Conservation (phyloP, 2,888 invertebrate genomes). For the Ophioninae sp. region DNA sequence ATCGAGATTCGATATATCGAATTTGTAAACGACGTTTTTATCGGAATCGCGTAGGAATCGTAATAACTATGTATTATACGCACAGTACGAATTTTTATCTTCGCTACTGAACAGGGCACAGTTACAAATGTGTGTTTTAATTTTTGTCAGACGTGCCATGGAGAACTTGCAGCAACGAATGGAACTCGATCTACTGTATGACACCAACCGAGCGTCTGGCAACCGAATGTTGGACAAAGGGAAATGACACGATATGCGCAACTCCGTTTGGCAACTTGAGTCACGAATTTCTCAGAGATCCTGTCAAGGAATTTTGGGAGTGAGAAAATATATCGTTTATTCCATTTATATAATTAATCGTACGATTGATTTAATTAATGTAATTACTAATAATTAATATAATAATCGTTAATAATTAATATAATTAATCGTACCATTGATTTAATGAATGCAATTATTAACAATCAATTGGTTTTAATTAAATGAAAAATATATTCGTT, state of each 20-base stretch:
- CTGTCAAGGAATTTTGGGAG: conserved; percentile 99
- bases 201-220: conserved; percentile 91
- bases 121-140: not conserved
- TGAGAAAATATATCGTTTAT: conserved; percentile 83
- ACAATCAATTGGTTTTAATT: not conserved
- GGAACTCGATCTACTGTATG: conserved; percentile 96
- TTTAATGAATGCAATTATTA: conserved; percentile 1
- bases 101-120: not conserved
- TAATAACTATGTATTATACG: too few relatives aligned
- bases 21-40: not conserved
- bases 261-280: conserved; percentile 87
- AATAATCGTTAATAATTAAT: too few relatives aligned
- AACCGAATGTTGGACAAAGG: conserved; percentile 87
- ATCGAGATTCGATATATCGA: not conserved
- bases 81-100: too few relatives aligned
- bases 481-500: not conserved
- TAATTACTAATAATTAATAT: not conserved
- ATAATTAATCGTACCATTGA: not conserved
- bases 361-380: not conserved
- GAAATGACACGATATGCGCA: conserved; percentile 82
- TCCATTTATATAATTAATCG: not conserved
- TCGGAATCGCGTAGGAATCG: not conserved
- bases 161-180: conserved; percentile 95
- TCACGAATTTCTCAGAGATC: conserved; percentile 89
- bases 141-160: conserved; percentile 91